Evolutionary conservation across 2,113 vertebrate species (phyloP).

Genomic region (Pimephales promelas): DNA sequence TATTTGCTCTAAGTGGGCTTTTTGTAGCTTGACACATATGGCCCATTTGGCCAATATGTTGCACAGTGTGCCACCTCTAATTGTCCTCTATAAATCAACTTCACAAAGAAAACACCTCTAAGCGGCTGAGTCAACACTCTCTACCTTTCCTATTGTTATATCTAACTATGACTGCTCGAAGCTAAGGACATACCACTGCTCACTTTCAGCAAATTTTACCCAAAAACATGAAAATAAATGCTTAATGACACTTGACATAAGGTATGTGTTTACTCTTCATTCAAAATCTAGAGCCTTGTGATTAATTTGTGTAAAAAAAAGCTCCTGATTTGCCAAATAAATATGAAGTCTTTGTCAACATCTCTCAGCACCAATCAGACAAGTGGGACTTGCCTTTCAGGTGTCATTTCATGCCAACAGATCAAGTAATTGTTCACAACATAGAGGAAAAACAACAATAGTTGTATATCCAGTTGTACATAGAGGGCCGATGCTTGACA

Average conservation of each 20-base stretch:
- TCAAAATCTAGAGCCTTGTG: not conserved
- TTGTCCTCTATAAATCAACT: conserved; percentile 34
- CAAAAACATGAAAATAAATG: not conserved
- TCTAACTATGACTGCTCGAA: not conserved
- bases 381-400: not conserved
- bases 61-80: not conserved
- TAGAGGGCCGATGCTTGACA: too few species aligned
- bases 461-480: not conserved
- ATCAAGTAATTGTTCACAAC: not conserved
- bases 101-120: not conserved
- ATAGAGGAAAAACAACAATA: not conserved
- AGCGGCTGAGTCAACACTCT: conserved; percentile 1
- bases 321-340: not conserved
- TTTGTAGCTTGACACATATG: not conserved
- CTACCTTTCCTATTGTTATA: not conserved
- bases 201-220: not conserved
- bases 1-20: not conserved
- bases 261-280: not conserved
- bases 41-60: not conserved
- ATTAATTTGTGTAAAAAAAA: not conserved
- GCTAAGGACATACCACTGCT: not conserved
- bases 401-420: not conserved
- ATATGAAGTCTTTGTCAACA: conserved; percentile 1
- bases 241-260: not conserved
- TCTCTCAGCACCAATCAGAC: not conserved